Base-by-base conservation (phyloP, 2,888 invertebrate species). In the Platycheirus albimanus region DNA sequence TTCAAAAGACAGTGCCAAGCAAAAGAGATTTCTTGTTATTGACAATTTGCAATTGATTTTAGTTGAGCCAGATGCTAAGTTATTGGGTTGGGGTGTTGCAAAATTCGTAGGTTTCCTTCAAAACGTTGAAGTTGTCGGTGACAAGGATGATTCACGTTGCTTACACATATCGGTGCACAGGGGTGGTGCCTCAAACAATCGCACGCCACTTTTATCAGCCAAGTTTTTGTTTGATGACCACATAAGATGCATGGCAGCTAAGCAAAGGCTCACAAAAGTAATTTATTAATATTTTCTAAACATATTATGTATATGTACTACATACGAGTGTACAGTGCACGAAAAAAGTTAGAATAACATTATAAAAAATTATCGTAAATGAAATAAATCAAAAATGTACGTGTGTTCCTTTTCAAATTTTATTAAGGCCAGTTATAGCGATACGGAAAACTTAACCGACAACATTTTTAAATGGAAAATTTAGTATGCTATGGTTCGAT, bases 211-310 rank as follows among this genome's bases (percentile, higher is more conserved):
- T n/a, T 91, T 98, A 7, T 94, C 96, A 3, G 97, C 98, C 8
- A 97, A 96, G 91, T 99, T 99, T 91, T 94, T 99, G 79, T 99
- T 99, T 90, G 99, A 99, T 89, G 99, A 99, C 92, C 99, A 99
- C 89, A 99, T 99, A 86, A 93, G 99, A 30, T 99, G 99, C 89
- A 98, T 99, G 98, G 99, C 99, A 15, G 99, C 99, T 20, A 99
- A 99, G 88, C 99, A 99, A 90, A 90, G 95, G 43, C 91, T 95
- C 5, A 94, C 94, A 1, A 95, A 96, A 96, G 96, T 95, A 43
- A 76, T 2, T 19, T 1, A 38, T n/a, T n/a, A n/a, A 33, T 33
- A 33, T 33, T 33, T 33, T 24, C 6, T 24, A 24, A 24, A 4
- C 6, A 24, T 20, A 17, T n/a, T n/a, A n/a, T n/a, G n/a, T n/a